A percentile compares a stretch with the other conserved stretches of the same genome.
These are phyloP conservation scores for Toxonevra muliebris DNA, from an alignment of 2,888 invertebrate genomes.

Conservation along the genomic window DNA sequence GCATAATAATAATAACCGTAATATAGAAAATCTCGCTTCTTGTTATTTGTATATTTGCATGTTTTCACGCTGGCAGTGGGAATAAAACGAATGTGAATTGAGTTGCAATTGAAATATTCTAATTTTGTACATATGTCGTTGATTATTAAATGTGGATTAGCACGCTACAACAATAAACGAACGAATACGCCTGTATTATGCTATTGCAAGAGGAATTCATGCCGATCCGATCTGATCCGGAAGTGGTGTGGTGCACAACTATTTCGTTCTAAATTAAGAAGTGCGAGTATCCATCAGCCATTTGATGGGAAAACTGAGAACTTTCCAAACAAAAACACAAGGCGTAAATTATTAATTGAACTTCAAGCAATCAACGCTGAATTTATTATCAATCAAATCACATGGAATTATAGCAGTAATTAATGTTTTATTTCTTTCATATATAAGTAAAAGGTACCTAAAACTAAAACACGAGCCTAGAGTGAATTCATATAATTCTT, in stretches of 20 bases:
- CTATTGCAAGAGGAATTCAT: too few relatives aligned
- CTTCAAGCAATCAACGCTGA: conserved; percentile 28
- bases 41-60: too few relatives aligned
- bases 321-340: background rate
- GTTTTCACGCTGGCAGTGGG: too few relatives aligned
- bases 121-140: background rate
- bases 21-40: too few relatives aligned
- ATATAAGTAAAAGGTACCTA: conserved; percentile 14
- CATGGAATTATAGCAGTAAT: conserved; percentile 16
- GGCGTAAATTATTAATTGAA: conserved; percentile 2
- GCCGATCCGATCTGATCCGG: too few relatives aligned
- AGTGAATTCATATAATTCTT: background rate
- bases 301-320: background rate
- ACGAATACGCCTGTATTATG: too few relatives aligned
- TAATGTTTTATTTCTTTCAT: conserved; percentile 10
- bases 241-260: too few relatives aligned
- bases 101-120: background rate
- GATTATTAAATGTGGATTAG: too few relatives aligned
- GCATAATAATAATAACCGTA: too few relatives aligned
- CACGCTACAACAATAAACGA: too few relatives aligned
- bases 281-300: background rate
- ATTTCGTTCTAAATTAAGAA: too few relatives aligned
- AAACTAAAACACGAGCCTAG: conserved; percentile 18
- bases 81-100: background rate
- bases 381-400: conserved; percentile 20